Evolutionary conservation across 1,140 invertebrate genomes (phyloP).

Genomic region (Calliphora vicina): DNA sequence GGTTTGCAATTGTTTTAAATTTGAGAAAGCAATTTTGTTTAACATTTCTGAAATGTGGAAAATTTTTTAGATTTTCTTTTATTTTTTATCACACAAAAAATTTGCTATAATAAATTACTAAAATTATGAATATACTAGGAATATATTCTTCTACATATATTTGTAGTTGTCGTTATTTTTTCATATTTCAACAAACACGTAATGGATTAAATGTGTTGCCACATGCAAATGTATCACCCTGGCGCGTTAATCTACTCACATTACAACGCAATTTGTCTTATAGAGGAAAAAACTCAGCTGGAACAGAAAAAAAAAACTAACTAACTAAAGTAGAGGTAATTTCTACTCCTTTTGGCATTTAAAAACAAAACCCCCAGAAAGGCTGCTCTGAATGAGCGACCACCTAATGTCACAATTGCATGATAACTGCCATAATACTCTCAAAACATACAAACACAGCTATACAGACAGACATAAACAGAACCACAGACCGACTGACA

Average conservation of each 20-base stretch:
- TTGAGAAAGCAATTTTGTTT: not conserved
- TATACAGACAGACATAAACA: not conserved
- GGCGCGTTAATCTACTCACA: slow-evolving; percentile 41
- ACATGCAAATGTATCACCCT: slow-evolving; percentile 38
- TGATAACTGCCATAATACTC: not conserved
- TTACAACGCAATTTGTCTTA: slow-evolving; percentile 40
- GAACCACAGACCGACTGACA: too few species aligned
- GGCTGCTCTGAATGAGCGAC: too few species aligned
- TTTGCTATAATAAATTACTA: not conserved
- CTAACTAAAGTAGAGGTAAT: not conserved
- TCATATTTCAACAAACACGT: not conserved
- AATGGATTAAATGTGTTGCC: slow-evolving; percentile 40
- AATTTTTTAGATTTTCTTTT: not conserved
- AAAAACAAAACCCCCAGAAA: not conserved
- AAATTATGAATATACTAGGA: too few species aligned
- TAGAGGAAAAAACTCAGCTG: not conserved
- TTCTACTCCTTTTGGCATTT: not conserved
- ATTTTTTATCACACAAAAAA: not conserved
- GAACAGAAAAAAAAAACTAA: not conserved
- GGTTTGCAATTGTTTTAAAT: not conserved
- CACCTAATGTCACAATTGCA: slow-evolving; percentile 28
- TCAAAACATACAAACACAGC: not conserved
- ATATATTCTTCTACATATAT: not conserved
- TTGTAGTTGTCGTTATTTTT: not conserved
- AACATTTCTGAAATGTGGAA: too few species aligned